Evolutionary conservation across 2,888 invertebrate species (phyloP), one percentile per base, ranked within the genome.

Genomic region (Trichogramma evanescens): DNA sequence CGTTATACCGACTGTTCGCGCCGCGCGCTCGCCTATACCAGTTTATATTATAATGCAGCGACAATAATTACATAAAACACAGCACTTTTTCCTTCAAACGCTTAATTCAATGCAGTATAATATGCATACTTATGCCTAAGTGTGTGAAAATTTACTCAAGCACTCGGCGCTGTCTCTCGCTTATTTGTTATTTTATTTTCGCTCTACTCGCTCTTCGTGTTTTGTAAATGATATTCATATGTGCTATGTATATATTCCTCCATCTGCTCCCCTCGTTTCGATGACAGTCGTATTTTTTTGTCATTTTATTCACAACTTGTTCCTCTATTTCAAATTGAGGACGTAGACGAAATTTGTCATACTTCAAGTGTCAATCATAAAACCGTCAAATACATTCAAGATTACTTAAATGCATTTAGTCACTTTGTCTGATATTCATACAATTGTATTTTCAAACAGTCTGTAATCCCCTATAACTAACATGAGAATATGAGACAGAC

Each of bases 61-160:
- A 40, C 45, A 48, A 60, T 60, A 59, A 59, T 59, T 60, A 53
- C 52, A 41, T 56, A 60, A 56, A 60, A 43, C n/a, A 26, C 42
- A 39, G 44, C 55, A 48, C 44, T 61, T 56, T 60, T 56, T 38
- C 43, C 51, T 45, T 56, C 53, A 46, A 52, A 60, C 26, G 7
- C 46, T 43, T 50, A 48, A 48, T 54, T 58, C 53, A 13, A 13
- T 10, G 38, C 46, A 8, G 45, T 48, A 46, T 5, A 5, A 10
- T 46, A 8, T 8, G 9, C 46, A 8, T 5, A 46, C 46, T 9
- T 8, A 7, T 46, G 9, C 46, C 7, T 46, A 8, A 10, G 10
- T 8, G 9, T 8, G 9, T 8, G 6, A 10, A 5, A 10, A 10
- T 46, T 9, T 46, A 10, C 9, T 6, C 46, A 10, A 10, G 9